Evolutionary conservation across 2,797 vertebrate species (phyloP).

Genomic region (Anguilla anguilla): DNA sequence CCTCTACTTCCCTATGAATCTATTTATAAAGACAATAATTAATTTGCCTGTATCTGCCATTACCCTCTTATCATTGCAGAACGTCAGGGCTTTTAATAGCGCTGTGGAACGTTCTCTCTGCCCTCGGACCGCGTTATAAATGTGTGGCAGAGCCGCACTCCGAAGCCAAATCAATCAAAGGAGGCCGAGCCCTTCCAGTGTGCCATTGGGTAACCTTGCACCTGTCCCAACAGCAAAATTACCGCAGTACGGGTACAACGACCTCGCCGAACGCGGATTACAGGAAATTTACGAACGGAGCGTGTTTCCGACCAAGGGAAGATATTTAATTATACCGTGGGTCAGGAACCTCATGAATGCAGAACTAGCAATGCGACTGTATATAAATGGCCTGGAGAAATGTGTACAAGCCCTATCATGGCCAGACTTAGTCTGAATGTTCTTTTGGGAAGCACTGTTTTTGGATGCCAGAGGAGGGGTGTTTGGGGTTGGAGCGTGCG

Average conservation of each 20-base stretch:
- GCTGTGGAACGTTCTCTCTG: neutral
- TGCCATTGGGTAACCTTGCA: conserved; percentile 27
- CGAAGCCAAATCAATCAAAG: neutral
- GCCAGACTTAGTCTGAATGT: neutral
- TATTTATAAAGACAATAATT: neutral
- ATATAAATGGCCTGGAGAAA: conserved; percentile 16
- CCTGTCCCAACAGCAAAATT: conserved; percentile 13
- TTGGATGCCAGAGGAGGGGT: neutral
- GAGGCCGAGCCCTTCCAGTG: no score
- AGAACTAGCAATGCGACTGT: conserved; percentile 25
- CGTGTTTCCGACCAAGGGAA: conserved; percentile 14
- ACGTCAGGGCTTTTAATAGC: neutral
- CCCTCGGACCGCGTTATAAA: neutral
- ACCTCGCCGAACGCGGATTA: conserved; percentile 47
- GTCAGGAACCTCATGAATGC: conserved; percentile 41
- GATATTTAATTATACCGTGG: conserved; percentile 38
- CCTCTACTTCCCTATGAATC: neutral
- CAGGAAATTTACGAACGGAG: conserved; percentile 28
- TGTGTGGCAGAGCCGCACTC: neutral
- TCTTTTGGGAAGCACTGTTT: neutral
- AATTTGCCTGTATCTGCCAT: neutral
- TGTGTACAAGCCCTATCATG: neutral
- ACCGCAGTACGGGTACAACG: conserved; percentile 36
- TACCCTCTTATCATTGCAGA: neutral
- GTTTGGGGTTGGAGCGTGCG: neutral